phyloP scores from a whole-genome alignment of 1,140 invertebrate genomes.

The Pseudomyrmex gracilis region DNA sequence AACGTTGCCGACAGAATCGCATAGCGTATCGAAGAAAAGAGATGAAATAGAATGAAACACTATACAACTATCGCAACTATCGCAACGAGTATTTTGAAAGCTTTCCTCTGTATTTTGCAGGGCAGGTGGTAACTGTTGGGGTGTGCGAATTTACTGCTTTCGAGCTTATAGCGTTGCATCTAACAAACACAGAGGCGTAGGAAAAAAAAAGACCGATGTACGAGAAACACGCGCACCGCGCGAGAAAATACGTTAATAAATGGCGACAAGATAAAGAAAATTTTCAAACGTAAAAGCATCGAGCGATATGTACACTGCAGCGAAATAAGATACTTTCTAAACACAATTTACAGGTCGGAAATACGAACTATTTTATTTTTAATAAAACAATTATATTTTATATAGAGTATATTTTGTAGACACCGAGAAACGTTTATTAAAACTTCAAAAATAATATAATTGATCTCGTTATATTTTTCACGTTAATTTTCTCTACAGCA shows the following conservation, averaged over 20 bases:
- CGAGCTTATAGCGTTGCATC: constrained; percentile 19
- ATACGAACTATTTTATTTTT: constrained; percentile 5
- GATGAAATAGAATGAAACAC: constrained; percentile 33
- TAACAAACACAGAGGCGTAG: constrained; percentile 5
- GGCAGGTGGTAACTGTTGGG: constrained; percentile 53
- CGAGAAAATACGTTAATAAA: constrained; percentile 58
- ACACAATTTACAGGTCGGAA: not conserved
- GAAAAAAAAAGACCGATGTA: constrained; percentile 22
- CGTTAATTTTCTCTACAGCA: not conserved
- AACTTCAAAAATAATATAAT: not conserved
- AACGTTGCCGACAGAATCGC: not conserved
- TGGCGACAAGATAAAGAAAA: constrained; percentile 48
- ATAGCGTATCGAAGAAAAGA: not conserved
- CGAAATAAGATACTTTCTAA: constrained; percentile 8
- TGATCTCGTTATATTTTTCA: not conserved
- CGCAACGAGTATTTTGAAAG: constrained; percentile 53
- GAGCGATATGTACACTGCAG: not conserved
- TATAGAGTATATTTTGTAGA: not conserved
- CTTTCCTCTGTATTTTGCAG: constrained; percentile 57
- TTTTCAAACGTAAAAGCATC: constrained; percentile 22
- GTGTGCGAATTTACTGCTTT: constrained; percentile 45
- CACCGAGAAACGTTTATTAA: not conserved
- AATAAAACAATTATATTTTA: not conserved
- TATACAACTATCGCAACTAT: constrained; percentile 30
- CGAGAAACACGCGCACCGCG: constrained; percentile 12